A percentile compares a stretch with the other conserved stretches of the same genome.
These are phyloP conservation scores for Platalea minor DNA, from an alignment of 2,797 vertebrate species.

Conservation along the genomic window DNA sequence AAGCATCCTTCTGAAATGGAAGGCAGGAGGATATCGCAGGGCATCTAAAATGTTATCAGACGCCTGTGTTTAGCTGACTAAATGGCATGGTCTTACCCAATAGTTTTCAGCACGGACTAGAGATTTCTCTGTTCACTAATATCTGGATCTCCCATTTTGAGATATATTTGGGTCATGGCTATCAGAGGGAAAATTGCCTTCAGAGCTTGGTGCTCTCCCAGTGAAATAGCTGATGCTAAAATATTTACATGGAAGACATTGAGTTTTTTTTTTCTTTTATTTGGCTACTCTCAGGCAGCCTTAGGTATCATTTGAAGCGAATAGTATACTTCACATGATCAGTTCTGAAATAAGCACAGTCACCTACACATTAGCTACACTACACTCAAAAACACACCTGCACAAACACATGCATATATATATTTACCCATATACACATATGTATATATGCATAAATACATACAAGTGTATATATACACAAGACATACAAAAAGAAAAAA, in stretches of 20 bases:
- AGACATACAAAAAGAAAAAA: not conserved
- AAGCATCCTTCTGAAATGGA: not conserved
- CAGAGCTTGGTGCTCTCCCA: not conserved
- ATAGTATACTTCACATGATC: not conserved
- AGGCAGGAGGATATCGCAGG: not conserved
- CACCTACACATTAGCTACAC: not conserved
- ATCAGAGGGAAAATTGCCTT: not conserved
- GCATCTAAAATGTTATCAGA: not conserved
- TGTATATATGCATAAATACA: not conserved
- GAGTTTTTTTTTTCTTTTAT: not conserved
- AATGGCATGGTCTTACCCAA: not conserved
- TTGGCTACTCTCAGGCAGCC: not conserved
- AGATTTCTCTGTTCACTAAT: not conserved
- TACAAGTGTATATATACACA: not conserved
- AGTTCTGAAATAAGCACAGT: not conserved
- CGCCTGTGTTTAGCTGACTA: rapidly evolving
- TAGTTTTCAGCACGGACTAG: not conserved
- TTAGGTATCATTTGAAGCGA: not conserved
- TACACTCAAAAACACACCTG: not conserved
- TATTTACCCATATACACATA: not conserved
- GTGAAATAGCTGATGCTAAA: not conserved
- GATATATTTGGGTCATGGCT: not conserved
- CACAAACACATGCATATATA: not conserved
- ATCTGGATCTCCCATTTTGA: not conserved
- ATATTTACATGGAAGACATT: not conserved